Evolutionary conservation across 2,797 vertebrate species (phyloP).

Genomic region (Amblyraja radiata): DNA sequence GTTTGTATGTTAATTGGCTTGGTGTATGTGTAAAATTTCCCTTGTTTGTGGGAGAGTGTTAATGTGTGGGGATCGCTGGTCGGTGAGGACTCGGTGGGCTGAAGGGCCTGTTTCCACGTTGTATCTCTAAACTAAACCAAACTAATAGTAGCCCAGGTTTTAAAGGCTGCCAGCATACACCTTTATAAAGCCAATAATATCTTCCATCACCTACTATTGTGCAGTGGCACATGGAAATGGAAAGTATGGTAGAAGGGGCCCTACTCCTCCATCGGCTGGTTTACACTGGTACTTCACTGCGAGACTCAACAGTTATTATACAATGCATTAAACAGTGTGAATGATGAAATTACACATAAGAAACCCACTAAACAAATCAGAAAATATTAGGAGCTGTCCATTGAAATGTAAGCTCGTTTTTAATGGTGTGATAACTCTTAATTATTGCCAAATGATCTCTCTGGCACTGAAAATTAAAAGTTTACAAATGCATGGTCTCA

Average conservation of each 20-base stretch:
- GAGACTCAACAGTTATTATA: neutral
- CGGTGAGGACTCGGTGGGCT: too few relatives aligned
- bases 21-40: too few relatives aligned
- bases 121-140: too few relatives aligned
- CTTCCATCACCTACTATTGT: neutral
- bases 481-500: neutral
- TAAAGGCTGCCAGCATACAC: neutral
- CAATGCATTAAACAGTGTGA: neutral
- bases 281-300: neutral
- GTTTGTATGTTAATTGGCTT: too few relatives aligned
- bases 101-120: too few relatives aligned
- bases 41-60: too few relatives aligned
- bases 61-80: too few relatives aligned
- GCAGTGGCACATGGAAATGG: neutral
- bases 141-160: neutral
- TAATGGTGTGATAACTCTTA: neutral
- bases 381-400: neutral
- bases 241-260: too few relatives aligned
- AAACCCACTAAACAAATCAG: neutral
- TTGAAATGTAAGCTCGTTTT: neutral
- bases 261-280: neutral
- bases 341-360: neutral
- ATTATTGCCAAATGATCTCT: neutral
- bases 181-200: neutral
- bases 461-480: neutral